Percentiles rank a stretch among this genome's conserved stretches.
Evolutionary conservation across 2,888 invertebrate species (phyloP).

Genomic region (Spilarctia lutea): DNA sequence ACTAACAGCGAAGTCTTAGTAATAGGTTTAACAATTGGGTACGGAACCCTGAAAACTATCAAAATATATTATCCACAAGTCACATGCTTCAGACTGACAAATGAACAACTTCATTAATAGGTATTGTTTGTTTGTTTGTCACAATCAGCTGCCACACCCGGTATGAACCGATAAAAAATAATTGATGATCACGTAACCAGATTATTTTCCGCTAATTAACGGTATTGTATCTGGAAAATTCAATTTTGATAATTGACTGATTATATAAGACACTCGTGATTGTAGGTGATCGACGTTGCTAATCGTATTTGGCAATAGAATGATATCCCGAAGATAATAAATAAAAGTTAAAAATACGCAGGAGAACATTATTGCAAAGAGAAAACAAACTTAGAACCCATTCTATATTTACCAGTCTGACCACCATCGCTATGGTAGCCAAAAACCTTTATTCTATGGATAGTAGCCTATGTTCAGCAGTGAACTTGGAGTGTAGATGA

Average conservation of each 20-base stretch:
- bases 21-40: no score
- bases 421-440: no score
- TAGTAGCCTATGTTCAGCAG: no score
- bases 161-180: slow-evolving; percentile 33
- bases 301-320: background rate
- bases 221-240: background rate
- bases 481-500: no score
- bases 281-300: background rate
- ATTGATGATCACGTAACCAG: slow-evolving; percentile 18
- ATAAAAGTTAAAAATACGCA: no score
- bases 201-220: background rate
- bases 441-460: no score
- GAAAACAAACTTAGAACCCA: no score
- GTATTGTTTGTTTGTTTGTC: slow-evolving; percentile 35
- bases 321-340: background rate
- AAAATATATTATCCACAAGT: background rate
- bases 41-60: no score
- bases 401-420: no score
- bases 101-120: slow-evolving; percentile 8
- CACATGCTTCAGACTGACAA: background rate
- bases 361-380: no score
- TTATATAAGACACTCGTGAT: background rate
- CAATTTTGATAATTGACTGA: background rate
- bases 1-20: no score
- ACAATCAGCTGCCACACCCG: slow-evolving; percentile 29